These are phyloP conservation scores for Cheilosia pagana DNA, from an alignment of 2,888 invertebrate species.

Conservation along the genomic window DNA sequence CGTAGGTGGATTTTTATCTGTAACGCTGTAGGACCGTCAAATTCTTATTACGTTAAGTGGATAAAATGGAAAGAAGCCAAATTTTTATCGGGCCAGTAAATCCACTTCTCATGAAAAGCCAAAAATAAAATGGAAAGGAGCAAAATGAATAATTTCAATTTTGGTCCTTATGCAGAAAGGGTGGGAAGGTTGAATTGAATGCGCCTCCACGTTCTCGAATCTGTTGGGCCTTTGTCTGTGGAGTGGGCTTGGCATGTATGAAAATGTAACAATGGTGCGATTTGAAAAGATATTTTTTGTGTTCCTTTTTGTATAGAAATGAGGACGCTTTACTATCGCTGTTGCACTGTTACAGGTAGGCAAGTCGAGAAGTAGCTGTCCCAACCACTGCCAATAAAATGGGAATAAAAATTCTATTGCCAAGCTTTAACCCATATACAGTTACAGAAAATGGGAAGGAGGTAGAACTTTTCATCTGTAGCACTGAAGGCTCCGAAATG, in stretches of 20 bases:
- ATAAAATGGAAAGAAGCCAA: conserved; percentile 80
- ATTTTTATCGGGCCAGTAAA: conserved; percentile 78
- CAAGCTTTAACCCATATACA: conserved; percentile 40
- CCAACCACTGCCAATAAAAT: conserved; percentile 57
- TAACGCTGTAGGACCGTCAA: conserved; percentile 64
- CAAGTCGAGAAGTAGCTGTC: conserved; percentile 3
- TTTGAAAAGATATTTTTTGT: conserved; percentile 29
- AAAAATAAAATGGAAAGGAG: conserved; percentile 59
- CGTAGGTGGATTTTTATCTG: conserved; percentile 21
- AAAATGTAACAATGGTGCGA: conserved; percentile 64
- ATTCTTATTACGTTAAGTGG: conserved; percentile 80
- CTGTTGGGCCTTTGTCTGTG: conserved; percentile 8
- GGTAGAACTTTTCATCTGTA: background rate
- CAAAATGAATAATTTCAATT: conserved; percentile 69
- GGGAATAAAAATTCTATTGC: conserved; percentile 59
- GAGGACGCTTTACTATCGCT: conserved; percentile 6
- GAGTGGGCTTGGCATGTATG: conserved; percentile 39
- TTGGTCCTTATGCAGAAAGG: conserved; percentile 36
- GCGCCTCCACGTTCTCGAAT: background rate
- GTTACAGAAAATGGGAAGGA: background rate
- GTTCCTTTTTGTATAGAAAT: background rate
- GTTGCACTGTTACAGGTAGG: conserved; percentile 16
- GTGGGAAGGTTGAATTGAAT: conserved; percentile 53
- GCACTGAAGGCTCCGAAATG: background rate
- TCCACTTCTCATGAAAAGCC: conserved; percentile 73